These are phyloP conservation scores for Typhlichthys eigenmanni DNA, from an alignment of 2,797 vertebrate species.

Conservation along the genomic window DNA sequence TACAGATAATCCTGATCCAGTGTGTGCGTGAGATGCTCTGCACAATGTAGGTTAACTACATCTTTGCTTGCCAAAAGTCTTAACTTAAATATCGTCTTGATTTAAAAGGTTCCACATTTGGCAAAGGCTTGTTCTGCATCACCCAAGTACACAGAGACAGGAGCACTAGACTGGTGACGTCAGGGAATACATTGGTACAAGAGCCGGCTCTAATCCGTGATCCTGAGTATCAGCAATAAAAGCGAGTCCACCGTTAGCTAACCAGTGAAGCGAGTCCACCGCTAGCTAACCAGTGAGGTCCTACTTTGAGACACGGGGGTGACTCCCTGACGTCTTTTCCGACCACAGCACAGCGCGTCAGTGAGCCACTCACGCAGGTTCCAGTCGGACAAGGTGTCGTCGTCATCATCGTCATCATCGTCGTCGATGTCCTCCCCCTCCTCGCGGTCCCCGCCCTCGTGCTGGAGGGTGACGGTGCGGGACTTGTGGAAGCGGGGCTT, in stretches of 20 bases:
- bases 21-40: too few relatives aligned
- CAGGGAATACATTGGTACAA: too few relatives aligned
- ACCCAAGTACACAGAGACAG: too few relatives aligned
- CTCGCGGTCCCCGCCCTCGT: conserved; percentile 84
- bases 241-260: neutral
- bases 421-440: conserved; percentile 84
- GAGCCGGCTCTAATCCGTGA: too few relatives aligned
- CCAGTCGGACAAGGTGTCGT: conserved; percentile 89
- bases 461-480: conserved; percentile 89
- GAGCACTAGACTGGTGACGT: too few relatives aligned
- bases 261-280: conserved; percentile 14
- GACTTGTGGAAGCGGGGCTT: conserved; percentile 97
- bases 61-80: too few relatives aligned
- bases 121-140: too few relatives aligned
- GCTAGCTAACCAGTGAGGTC: conserved; percentile 30
- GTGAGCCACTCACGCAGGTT: conserved; percentile 83
- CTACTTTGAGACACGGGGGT: neutral
- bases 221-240: too few relatives aligned
- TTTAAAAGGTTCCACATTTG: too few relatives aligned
- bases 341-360: neutral
- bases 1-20: too few relatives aligned
- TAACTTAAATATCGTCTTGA: too few relatives aligned
- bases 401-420: conserved; percentile 87
- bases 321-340: conserved; percentile 3
- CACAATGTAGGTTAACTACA: too few relatives aligned